Evolutionary conservation across 2,113 vertebrate species (phyloP), one percentile per base, ranked within the genome.

Genomic region (Perccottus glenii): DNA sequence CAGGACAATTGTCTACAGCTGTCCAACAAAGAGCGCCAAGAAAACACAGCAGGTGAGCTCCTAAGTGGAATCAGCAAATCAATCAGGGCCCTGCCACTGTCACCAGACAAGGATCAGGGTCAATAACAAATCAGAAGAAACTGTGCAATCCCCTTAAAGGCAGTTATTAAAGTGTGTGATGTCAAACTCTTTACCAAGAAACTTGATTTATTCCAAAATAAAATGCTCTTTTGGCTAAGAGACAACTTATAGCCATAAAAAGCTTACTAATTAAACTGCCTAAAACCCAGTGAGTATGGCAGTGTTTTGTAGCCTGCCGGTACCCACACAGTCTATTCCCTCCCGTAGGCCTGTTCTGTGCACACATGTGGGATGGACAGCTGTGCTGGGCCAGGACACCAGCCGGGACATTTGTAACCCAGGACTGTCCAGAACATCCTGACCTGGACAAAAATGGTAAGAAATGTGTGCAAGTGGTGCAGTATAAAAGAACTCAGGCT

Each of bases 371-470:
- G 98, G 98, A 99, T 5, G 97, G 96, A 38, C 95, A 93, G 92
- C 53, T 98, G 46, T 99, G 98, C 76, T 99, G 98, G 98, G 93
- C 94, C 0, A 94, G 98, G 79, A 95, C 95, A 0, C 94, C 93
- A 1, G 94, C 94, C 47, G 95, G 95, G 62, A 91, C 78, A 0
- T 59, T 89, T 1, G 84, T 93, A 44, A 90, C 90, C 44, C 94
- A 95, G 80, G 89, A 87, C 73, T 99, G 98, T 78, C 96, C 96
- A 0, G 91, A 93, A 78, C 94, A 93, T 61, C 89, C 91, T 11
- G 94, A 94, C 65, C 93, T 94, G 32, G 91, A 95, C 67, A 46
- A 90, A 43, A 76, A 92, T 16, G 95, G 96, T 98, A 93, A 55
- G 85, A 77, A n/a, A 3, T 6, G 12, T 60, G 47, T 42, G 5